phyloP scores from a whole-genome alignment of 2,888 invertebrate species.

The Chromoteleia sp. region DNA sequence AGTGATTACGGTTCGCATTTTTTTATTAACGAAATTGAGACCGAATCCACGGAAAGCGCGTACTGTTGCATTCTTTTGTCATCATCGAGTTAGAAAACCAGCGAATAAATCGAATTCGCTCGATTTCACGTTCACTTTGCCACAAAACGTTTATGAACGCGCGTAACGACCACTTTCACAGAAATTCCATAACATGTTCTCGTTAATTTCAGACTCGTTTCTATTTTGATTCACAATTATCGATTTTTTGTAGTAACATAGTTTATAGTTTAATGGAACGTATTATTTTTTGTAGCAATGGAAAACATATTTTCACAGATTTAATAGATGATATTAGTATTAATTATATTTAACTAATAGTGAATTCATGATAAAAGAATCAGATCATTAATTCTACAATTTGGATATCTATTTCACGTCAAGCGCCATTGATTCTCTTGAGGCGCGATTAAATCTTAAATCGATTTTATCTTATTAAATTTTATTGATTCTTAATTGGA shows the following conservation, averaged over 20 bases:
- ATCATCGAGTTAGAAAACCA: conserved; percentile 4
- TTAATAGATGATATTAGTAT: too few relatives aligned
- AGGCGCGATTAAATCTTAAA: conserved; percentile 26
- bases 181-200: background rate
- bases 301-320: too few relatives aligned
- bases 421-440: conserved; percentile 8
- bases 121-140: background rate
- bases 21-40: conserved; percentile 24
- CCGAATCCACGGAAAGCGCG: too few relatives aligned
- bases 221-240: conserved; percentile 3
- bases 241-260: background rate
- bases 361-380: too few relatives aligned
- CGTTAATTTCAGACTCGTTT: background rate
- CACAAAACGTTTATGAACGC: background rate
- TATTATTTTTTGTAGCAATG: background rate
- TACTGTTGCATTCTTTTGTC: conserved; percentile 42
- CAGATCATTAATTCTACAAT: conserved; percentile 12
- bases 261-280: background rate
- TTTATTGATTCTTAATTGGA: conserved; percentile 51
- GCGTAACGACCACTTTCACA: background rate
- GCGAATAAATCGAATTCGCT: background rate
- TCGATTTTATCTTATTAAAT: conserved; percentile 49
- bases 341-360: too few relatives aligned
- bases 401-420: conserved; percentile 4
- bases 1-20: conserved; percentile 23